These are phyloP conservation scores for Halesus radiatus DNA, from an alignment of 1,140 invertebrate species.

Conservation along the genomic window DNA sequence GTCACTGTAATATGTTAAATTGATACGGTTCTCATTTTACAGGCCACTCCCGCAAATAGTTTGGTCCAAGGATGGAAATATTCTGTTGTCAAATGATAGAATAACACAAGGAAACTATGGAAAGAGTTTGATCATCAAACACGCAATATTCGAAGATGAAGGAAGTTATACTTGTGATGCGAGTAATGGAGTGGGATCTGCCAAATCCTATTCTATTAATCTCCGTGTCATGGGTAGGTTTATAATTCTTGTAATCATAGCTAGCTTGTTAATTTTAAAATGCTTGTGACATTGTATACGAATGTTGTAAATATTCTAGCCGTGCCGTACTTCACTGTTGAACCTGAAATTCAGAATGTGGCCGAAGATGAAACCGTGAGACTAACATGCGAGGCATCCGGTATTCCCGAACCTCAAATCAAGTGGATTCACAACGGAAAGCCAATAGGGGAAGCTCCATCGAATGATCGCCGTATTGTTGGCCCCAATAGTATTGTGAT, in stretches of 20 bases:
- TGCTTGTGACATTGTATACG: neutral
- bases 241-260: neutral
- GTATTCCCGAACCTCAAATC: conserved; percentile 90
- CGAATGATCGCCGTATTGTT: conserved; percentile 80
- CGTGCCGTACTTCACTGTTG: conserved; percentile 92
- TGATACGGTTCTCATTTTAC: conserved; percentile 25
- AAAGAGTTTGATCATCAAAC: conserved; percentile 90
- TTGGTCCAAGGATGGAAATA: conserved; percentile 86
- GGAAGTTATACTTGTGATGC: conserved; percentile 92
- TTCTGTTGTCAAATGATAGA: conserved; percentile 79
- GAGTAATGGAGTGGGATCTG: conserved; percentile 89
- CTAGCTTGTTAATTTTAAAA: neutral
- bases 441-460: conserved; percentile 82
- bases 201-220: conserved; percentile 87
- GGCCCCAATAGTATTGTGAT: conserved; percentile 85
- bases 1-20: neutral
- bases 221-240: conserved; percentile 81
- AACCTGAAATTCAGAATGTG: conserved; percentile 89
- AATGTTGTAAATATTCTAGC: conserved; percentile 68
- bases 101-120: conserved; percentile 91
- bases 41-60: conserved; percentile 84
- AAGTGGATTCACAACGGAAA: conserved; percentile 98
- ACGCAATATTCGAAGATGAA: conserved; percentile 88
- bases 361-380: conserved; percentile 92
- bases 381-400: conserved; percentile 90